phyloP scores from a whole-genome alignment of 1,140 invertebrate species.

The Lasioglossum albipes region DNA sequence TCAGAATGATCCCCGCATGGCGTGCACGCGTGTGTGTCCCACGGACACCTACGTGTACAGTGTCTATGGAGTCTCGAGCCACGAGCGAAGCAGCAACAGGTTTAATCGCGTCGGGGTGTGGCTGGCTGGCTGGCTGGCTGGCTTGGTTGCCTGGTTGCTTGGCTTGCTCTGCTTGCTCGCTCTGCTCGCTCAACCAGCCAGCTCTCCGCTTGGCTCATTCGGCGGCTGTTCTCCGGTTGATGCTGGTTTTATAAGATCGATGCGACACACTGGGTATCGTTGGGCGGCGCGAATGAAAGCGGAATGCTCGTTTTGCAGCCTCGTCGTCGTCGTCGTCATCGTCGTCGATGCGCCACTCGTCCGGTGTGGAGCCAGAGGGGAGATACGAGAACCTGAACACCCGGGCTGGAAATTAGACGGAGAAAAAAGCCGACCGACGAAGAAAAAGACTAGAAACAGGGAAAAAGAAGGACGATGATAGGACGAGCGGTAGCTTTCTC shows the following conservation, averaged over 20 bases:
- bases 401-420: constrained; percentile 15
- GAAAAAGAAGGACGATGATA: background rate
- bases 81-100: constrained; percentile 74
- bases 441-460: too few relatives aligned
- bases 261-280: constrained; percentile 65
- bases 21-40: constrained; percentile 7
- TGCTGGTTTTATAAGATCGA: constrained; percentile 67
- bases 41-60: constrained; percentile 51
- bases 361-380: background rate
- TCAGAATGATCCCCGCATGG: constrained; percentile 16
- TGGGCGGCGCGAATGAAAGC: constrained; percentile 24
- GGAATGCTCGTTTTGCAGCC: constrained; percentile 34
- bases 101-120: constrained; percentile 76
- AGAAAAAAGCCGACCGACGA: background rate
- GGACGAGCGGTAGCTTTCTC: background rate
- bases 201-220: constrained; percentile 56
- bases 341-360: background rate
- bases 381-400: constrained; percentile 5
- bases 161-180: constrained; percentile 53
- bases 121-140: constrained; percentile 63
- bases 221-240: constrained; percentile 60
- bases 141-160: constrained; percentile 48
- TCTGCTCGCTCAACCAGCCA: constrained; percentile 36
- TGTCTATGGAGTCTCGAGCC: constrained; percentile 39
- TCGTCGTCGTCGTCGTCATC: too few relatives aligned